Percentiles rank a stretch among this genome's conserved stretches.
Conservation (phyloP, 2,888 invertebrate species). For the Stenoptilia bipunctidactyla region DNA sequence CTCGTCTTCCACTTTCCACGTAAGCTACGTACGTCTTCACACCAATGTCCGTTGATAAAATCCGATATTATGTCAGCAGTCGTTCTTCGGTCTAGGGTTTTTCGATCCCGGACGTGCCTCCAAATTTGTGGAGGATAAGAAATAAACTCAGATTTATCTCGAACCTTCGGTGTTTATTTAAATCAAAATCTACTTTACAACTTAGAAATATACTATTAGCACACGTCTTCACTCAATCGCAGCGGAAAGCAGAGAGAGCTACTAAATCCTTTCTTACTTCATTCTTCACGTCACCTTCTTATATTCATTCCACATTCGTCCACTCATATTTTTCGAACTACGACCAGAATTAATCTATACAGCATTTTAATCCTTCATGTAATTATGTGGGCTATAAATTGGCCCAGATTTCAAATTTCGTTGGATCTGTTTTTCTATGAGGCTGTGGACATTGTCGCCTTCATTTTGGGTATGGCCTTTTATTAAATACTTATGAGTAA, state of each 20-base stretch:
- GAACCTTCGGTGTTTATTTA: too few species aligned
- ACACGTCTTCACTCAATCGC: too few species aligned
- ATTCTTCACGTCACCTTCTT: too few species aligned
- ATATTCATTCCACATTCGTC: too few species aligned
- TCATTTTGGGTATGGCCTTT: conserved; percentile 26
- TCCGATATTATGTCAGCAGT: background rate
- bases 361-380: too few species aligned
- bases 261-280: too few species aligned
- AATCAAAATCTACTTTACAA: too few species aligned
- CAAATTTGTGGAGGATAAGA: background rate
- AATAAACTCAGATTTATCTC: too few species aligned
- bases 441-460: conserved; percentile 23
- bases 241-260: too few species aligned
- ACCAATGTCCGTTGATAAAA: background rate
- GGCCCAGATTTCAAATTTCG: conserved; percentile 18
- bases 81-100: background rate
- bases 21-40: background rate
- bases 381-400: conserved; percentile 15
- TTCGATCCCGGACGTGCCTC: background rate
- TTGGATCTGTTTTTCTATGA: conserved; percentile 21
- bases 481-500: conserved; percentile 23
- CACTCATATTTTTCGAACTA: too few species aligned
- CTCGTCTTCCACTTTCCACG: background rate
- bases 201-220: too few species aligned
- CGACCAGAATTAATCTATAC: too few species aligned